Conservation (phyloP, 2,888 invertebrate genomes). For the Spisula subtruncata region DNA sequence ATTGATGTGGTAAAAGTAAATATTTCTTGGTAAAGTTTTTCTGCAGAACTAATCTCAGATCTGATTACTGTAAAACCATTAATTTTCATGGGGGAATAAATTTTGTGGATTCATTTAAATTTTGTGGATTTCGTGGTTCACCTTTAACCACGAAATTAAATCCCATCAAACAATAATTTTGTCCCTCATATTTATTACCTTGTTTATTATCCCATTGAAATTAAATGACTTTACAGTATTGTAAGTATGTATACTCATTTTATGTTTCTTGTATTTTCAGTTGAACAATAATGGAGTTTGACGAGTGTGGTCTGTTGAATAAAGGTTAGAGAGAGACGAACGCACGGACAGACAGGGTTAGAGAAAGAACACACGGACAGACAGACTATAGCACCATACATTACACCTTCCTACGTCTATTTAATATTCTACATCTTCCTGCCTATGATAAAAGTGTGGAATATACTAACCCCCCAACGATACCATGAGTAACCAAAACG, state of each 20-base stretch:
- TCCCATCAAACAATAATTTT: no score
- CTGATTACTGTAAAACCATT: no score
- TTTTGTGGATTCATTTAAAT: no score
- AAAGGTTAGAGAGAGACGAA: slow-evolving; percentile 5
- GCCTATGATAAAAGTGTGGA: not conserved
- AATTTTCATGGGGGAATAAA: no score
- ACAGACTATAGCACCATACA: not conserved
- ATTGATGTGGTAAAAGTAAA: no score
- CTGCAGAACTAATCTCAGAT: no score
- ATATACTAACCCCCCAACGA: not conserved
- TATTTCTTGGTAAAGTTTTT: no score
- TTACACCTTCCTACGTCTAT: not conserved
- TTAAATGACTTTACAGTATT: no score
- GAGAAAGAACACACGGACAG: not conserved
- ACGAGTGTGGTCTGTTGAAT: not conserved
- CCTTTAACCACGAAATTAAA: no score
- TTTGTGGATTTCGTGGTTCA: no score
- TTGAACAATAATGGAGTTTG: slow-evolving; percentile 11
- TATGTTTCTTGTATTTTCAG: slow-evolving; percentile 14
- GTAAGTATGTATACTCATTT: not conserved
- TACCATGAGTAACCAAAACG: not conserved
- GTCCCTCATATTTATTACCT: no score
- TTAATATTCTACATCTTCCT: not conserved
- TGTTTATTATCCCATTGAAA: no score
- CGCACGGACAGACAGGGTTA: not conserved